phyloP scores from a whole-genome alignment of 2,888 invertebrate species.

The Ectobius pallidus region DNA sequence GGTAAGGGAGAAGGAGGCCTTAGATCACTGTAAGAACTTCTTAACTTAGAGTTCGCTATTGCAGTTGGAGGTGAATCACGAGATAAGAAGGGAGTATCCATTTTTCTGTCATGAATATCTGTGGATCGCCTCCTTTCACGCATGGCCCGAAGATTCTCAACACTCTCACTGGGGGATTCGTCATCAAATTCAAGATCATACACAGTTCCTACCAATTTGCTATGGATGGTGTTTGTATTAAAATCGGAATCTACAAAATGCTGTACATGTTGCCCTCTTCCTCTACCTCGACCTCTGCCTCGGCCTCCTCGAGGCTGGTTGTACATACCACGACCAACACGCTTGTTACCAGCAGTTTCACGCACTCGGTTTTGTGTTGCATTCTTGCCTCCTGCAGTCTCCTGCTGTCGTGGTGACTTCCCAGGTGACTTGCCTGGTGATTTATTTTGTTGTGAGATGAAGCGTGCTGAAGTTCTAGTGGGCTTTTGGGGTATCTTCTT shows the following conservation, averaged over 20 bases:
- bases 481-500: conserved; percentile 45
- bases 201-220: conserved; percentile 83
- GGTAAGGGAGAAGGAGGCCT: conserved; percentile 57
- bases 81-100: conserved; percentile 49
- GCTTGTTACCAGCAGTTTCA: conserved; percentile 25
- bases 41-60: conserved; percentile 51
- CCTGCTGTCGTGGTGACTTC: conserved; percentile 63
- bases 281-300: conserved; percentile 58
- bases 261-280: conserved; percentile 48
- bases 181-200: conserved; percentile 87
- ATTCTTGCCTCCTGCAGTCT: conserved; percentile 48
- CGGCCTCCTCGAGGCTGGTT: conserved; percentile 55
- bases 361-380: conserved; percentile 53
- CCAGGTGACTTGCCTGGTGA: conserved; percentile 73
- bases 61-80: conserved; percentile 64
- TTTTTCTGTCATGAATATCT: conserved; percentile 67
- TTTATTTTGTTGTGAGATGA: conserved; percentile 62
- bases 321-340: conserved; percentile 35
- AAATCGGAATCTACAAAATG: conserved; percentile 45
- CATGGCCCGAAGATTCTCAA: conserved; percentile 78
- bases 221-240: conserved; percentile 69
- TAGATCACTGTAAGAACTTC: conserved; percentile 54
- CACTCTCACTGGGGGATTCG: conserved; percentile 62
- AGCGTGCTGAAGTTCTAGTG: conserved; percentile 64
- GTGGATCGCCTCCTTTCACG: conserved; percentile 78